Base-by-base conservation (phyloP, 2,888 invertebrate genomes). In the Cryptops parisi region DNA sequence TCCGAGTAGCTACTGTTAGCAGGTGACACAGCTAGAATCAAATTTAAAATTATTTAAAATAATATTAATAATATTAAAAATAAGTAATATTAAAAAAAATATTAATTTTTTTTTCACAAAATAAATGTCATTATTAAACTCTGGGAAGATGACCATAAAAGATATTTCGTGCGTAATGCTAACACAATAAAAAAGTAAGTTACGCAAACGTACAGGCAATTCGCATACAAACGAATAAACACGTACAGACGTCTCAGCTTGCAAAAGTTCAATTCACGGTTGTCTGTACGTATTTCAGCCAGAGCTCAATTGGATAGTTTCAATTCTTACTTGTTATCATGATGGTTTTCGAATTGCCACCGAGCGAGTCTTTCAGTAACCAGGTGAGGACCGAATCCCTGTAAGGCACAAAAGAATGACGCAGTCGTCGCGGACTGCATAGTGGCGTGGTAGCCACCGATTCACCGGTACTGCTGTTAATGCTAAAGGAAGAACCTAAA, bases 241-340 rank as follows among this genome's bases (percentile, higher is more conserved):
- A 40, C 12, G 3, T 12, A 33, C 15, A 33, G 38, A 33, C 38
- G 38, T n/a, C n/a, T n/a, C n/a, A n/a, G n/a, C n/a, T n/a, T n/a
- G n/a, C n/a, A n/a, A n/a, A n/a, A n/a, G n/a, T n/a, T n/a, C n/a
- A n/a, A n/a, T n/a, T n/a, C n/a, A n/a, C n/a, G n/a, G n/a, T n/a
- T n/a, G n/a, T n/a, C n/a, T n/a, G n/a, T n/a, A n/a, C n/a, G n/a
- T n/a, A n/a, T n/a, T n/a, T 21, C 12, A 24, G 3, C n/a, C n/a
- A n/a, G n/a, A n/a, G n/a, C n/a, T n/a, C n/a, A n/a, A 9, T 33
- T 46, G 44, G 17, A 27, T 38, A n/a, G 41, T 21, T 49, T n/a
- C n/a, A n/a, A n/a, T n/a, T 73, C 80, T 76, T 73, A 85, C 85
- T 84, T 58, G 84, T 83, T 61, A 85, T 80, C 73, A 85, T 80